Evolutionary conservation across 2,113 vertebrate genomes (phyloP).

Genomic region (Nansenia antarctica): DNA sequence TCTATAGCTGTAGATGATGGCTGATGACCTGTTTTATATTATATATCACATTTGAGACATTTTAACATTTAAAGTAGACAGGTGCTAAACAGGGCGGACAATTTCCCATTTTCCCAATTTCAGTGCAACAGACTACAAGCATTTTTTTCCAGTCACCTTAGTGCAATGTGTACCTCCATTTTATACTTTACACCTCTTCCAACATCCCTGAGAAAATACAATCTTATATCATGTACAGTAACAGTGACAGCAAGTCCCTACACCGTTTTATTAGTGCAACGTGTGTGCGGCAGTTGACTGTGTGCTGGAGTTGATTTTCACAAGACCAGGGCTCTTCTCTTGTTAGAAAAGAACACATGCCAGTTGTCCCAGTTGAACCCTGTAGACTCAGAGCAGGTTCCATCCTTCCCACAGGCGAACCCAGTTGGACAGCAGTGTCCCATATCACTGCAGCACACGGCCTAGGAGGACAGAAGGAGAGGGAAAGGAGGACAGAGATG

Average conservation of each 20-base stretch:
- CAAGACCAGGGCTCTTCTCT: conserved; percentile 32
- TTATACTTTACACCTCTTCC: not conserved
- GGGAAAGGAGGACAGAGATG: conserved; percentile 3
- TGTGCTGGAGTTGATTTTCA: not conserved
- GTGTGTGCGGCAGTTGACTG: no score
- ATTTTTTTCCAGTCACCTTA: not conserved
- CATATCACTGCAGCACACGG: conserved; percentile 72
- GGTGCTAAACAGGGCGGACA: no score
- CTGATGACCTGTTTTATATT: not conserved
- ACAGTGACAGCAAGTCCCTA: not conserved
- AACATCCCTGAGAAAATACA: not conserved
- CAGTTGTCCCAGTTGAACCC: conserved; percentile 48
- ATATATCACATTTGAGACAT: not conserved
- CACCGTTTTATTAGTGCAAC: conserved; percentile 1
- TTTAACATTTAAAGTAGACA: not conserved
- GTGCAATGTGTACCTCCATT: not conserved
- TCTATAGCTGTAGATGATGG: not conserved
- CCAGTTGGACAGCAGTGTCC: conserved; percentile 63
- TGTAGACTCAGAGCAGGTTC: conserved; percentile 34
- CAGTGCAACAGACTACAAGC: not conserved
- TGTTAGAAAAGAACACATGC: conserved; percentile 39
- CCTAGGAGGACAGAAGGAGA: conserved; percentile 32
- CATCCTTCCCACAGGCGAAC: conserved; percentile 26
- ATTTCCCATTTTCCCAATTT: no score
- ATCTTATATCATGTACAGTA: not conserved